Conservation (phyloP, 1,140 invertebrate genomes). For the Coenobita brevimanus region DNA sequence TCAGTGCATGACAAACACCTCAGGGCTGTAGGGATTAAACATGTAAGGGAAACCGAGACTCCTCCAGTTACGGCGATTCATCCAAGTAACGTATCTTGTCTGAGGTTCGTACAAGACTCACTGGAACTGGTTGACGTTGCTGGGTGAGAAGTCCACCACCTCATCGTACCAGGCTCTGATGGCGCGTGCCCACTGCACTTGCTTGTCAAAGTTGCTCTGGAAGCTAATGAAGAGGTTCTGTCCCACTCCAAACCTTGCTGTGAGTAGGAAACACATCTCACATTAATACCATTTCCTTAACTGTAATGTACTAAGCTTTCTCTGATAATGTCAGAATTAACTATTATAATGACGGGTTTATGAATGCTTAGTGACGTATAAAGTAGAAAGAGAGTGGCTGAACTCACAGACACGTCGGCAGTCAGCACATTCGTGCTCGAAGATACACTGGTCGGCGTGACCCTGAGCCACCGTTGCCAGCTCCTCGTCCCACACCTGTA, state of each 20-base stretch:
- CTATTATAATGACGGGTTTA: not conserved
- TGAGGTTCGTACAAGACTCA: slow-evolving; percentile 68
- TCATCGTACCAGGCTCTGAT: slow-evolving; percentile 70
- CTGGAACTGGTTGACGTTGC: slow-evolving; percentile 63
- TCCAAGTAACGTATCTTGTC: not conserved
- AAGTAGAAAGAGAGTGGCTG: not conserved
- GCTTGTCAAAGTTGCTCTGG: slow-evolving; percentile 53
- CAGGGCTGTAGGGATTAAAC: no score
- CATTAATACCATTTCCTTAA: no score
- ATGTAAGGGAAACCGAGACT: not conserved
- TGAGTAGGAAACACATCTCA: not conserved
- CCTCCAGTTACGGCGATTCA: not conserved
- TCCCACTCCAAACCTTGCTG: slow-evolving; percentile 70
- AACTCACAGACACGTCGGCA: slow-evolving; percentile 79
- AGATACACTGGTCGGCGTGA: slow-evolving; percentile 86
- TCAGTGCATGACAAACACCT: no score
- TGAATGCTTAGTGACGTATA: not conserved
- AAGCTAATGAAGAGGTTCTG: slow-evolving; percentile 70
- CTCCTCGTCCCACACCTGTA: slow-evolving; percentile 85
- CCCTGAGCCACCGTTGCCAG: slow-evolving; percentile 85
- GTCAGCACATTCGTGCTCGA: slow-evolving; percentile 81
- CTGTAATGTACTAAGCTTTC: no score
- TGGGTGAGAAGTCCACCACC: slow-evolving; percentile 65
- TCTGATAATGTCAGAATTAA: not conserved
- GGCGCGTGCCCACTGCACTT: slow-evolving; percentile 66